These are phyloP conservation scores for Cyclophora albipunctata DNA, from an alignment of 2,888 invertebrate species.

Conservation along the genomic window DNA sequence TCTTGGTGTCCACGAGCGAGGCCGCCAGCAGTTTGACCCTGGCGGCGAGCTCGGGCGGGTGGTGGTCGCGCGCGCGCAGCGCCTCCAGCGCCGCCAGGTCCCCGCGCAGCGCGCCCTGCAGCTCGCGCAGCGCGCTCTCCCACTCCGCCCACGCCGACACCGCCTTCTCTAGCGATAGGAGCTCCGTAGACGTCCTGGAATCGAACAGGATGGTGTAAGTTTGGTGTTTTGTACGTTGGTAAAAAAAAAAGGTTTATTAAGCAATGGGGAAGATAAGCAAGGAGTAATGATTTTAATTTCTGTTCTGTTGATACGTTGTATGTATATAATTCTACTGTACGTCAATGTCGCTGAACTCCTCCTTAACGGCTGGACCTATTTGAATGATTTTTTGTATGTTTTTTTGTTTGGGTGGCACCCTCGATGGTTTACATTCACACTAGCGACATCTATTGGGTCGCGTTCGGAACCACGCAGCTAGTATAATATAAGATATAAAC, in stretches of 20 bases:
- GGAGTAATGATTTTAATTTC: no score
- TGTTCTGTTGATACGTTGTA: no score
- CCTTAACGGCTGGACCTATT: no score
- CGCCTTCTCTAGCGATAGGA: slow-evolving; percentile 82
- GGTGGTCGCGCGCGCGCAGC: slow-evolving; percentile 73
- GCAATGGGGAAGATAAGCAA: no score
- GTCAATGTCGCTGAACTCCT: no score
- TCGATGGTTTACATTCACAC: no score
- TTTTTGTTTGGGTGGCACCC: no score
- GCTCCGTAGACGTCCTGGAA: slow-evolving; percentile 81
- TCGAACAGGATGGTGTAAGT: slow-evolving; percentile 1
- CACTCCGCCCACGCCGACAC: slow-evolving; percentile 84
- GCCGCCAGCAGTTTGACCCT: slow-evolving; percentile 76
- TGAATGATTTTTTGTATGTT: no score
- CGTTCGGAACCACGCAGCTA: no score
- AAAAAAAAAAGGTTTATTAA: no score
- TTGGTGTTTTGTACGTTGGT: neutral
- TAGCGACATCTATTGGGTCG: no score
- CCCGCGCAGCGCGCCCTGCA: slow-evolving; percentile 83
- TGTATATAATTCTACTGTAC: no score
- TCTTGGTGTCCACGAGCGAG: slow-evolving; percentile 71
- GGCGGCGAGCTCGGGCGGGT: slow-evolving; percentile 74
- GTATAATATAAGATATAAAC: slow-evolving; percentile 40
- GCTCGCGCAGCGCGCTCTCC: slow-evolving; percentile 83
- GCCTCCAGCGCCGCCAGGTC: slow-evolving; percentile 72